phyloP scores from a whole-genome alignment of 2,797 vertebrate genomes.

The Australoheros facetus region DNA sequence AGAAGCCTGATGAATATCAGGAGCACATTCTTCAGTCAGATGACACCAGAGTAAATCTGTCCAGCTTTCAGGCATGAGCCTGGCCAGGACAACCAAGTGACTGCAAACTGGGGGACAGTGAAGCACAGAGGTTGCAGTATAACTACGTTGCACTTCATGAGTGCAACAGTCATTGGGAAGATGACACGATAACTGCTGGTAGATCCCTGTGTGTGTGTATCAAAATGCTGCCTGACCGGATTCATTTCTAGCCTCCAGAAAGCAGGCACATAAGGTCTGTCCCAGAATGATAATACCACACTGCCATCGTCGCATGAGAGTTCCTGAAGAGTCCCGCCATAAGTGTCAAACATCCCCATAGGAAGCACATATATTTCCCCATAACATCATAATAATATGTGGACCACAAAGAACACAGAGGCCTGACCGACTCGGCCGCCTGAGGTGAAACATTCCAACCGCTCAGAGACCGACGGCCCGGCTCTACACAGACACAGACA shows the following conservation, averaged over 20 bases:
- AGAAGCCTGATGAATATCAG: not conserved
- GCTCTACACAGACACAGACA: no score
- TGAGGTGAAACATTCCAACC: no score
- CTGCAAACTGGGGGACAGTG: not conserved
- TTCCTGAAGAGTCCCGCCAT: not conserved
- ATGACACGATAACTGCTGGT: no score
- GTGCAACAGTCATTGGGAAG: not conserved
- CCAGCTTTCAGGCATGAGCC: not conserved
- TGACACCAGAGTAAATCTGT: not conserved
- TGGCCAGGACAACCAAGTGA: not conserved
- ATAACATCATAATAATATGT: no score
- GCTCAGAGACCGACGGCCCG: no score
- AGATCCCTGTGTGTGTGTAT: rapidly evolving
- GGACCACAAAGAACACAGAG: not conserved
- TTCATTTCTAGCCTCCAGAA: not conserved
- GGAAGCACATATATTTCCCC: not conserved
- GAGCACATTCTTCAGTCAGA: not conserved
- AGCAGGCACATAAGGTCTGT: not conserved
- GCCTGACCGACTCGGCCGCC: no score
- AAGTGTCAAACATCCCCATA: not conserved
- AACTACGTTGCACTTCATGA: not conserved
- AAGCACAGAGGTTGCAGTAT: not conserved
- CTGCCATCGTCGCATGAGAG: not conserved
- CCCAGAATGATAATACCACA: not conserved
- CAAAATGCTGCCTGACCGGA: not conserved